These are phyloP conservation scores for Neodiprion pinetum DNA, from an alignment of 1,140 invertebrate species.

Conservation along the genomic window DNA sequence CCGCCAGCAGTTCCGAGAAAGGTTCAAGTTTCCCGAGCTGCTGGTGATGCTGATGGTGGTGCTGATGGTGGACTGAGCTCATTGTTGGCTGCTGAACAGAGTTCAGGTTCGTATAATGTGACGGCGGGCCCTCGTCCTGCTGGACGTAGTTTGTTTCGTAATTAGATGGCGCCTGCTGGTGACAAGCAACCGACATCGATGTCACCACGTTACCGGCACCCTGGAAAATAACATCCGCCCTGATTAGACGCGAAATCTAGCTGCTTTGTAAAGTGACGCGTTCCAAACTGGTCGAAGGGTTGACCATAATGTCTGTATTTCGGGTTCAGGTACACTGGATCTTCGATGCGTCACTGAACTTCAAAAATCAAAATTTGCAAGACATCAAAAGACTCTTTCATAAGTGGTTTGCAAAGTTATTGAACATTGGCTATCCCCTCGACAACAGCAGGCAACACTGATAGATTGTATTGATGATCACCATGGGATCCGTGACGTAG, in stretches of 20 bases:
- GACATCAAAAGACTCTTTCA: too few species aligned
- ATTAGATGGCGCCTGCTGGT: slow-evolving; percentile 34
- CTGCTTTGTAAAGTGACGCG: too few species aligned
- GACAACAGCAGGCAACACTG: too few species aligned
- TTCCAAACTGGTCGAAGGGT: too few species aligned
- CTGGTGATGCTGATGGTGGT: slow-evolving; percentile 47
- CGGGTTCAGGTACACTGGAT: too few species aligned
- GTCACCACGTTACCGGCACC: neutral
- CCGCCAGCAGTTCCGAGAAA: slow-evolving; percentile 71
- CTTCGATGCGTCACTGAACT: too few species aligned
- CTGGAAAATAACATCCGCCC: too few species aligned
- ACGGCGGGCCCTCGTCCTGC: slow-evolving; percentile 49
- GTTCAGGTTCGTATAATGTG: slow-evolving; percentile 60
- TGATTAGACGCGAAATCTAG: too few species aligned
- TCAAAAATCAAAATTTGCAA: too few species aligned
- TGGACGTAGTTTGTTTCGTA: slow-evolving; percentile 48
- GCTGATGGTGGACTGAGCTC: slow-evolving; percentile 42
- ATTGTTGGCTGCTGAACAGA: slow-evolving; percentile 53
- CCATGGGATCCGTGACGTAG: slow-evolving; percentile 37
- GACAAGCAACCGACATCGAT: slow-evolving; percentile 32
- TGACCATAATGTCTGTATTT: too few species aligned
- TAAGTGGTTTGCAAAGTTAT: too few species aligned
- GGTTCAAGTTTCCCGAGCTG: slow-evolving; percentile 72
- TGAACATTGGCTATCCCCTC: too few species aligned
- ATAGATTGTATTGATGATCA: neutral